These are phyloP conservation scores for Athrips mouffetella DNA, from an alignment of 2,888 invertebrate genomes.

Conservation along the genomic window DNA sequence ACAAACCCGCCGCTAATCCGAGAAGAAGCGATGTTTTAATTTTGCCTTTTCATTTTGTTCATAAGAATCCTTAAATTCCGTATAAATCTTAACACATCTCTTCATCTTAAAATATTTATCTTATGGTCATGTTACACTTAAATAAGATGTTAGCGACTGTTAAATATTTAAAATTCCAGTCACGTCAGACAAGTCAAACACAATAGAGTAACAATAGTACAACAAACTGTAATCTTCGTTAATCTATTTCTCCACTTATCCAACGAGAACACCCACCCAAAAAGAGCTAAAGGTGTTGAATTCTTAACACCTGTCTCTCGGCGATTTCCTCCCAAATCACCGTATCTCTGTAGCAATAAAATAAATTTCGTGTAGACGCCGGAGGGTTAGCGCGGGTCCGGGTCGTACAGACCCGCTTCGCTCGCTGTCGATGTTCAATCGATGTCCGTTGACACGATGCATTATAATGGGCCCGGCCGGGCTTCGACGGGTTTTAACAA, in stretches of 20 bases:
- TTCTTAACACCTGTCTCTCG: slow-evolving; percentile 76
- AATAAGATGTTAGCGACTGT: slow-evolving; percentile 48
- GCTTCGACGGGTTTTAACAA: slow-evolving; percentile 73
- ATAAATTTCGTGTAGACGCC: slow-evolving; percentile 76
- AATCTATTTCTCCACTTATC: slow-evolving; percentile 72
- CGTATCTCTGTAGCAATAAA: slow-evolving; percentile 75
- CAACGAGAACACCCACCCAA: slow-evolving; percentile 51
- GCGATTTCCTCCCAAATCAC: slow-evolving; percentile 73
- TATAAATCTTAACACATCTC: slow-evolving; percentile 57
- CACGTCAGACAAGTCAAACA: slow-evolving; percentile 46
- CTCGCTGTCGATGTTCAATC: slow-evolving; percentile 70
- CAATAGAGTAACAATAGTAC: slow-evolving; percentile 62
- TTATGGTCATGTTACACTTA: slow-evolving; percentile 36
- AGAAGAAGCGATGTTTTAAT: slow-evolving; percentile 72
- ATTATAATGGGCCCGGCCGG: slow-evolving; percentile 71
- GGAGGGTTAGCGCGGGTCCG: slow-evolving; percentile 64
- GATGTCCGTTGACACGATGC: slow-evolving; percentile 77
- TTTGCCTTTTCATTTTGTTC: slow-evolving; percentile 63
- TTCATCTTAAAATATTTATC: slow-evolving; percentile 54
- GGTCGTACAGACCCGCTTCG: slow-evolving; percentile 41
- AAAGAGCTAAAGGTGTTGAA: slow-evolving; percentile 70
- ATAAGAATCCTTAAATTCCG: slow-evolving; percentile 53
- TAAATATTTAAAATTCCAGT: slow-evolving; percentile 53
- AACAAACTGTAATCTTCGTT: slow-evolving; percentile 52
- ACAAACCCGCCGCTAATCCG: slow-evolving; percentile 74